Evolutionary conservation across 2,797 vertebrate species (phyloP), one percentile per base, ranked within the genome.

Genomic region (Ctenopoma kingsleyae): DNA sequence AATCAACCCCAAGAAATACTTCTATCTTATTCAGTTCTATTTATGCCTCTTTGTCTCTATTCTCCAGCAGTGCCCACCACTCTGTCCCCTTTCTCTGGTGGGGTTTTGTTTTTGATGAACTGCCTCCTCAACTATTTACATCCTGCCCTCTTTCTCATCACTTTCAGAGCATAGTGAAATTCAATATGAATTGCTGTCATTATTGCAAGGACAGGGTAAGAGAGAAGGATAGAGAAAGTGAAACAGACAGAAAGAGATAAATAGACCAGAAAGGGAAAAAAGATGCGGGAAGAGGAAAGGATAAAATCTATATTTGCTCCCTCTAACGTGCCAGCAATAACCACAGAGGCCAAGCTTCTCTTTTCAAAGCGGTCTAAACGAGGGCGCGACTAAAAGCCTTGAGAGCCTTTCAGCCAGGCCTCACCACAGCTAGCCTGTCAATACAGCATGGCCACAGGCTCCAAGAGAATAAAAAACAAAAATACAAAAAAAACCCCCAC

Each of bases 221-320:
- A 62, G 67, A 57, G 78, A 59, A 36, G 30, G 38, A 69, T n/a
- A 62, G 44, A 30, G 77, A 71, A 74, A 74, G 54, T 2, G 40
- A 47, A 49, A 51, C 67, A 70, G 65, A 84, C 15, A 10, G 62
- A 72, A 51, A 75, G 76, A 87, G 86, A 91, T 85, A 83, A 84
- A 87, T 82, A 77, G 81, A 81, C 64, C 53, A 66, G 79, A 74
- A 75, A 80, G 70, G 36, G 70, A 71, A 59, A 72, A 77, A 62
- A 41, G 70, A 72, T 59, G 76, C 72, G 80, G 71, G 83, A 81
- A 75, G 82, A 74, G 81, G 81, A 80, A 77, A 84, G 77, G 82
- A 88, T 84, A 85, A 91, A 92, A 92, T 93, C 91, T 89, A 89
- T 92, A 91, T 89, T 89, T 78, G 75, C 76, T 85, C 74, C 80